Evolutionary conservation across 2,888 invertebrate genomes (phyloP).

Genomic region (Morpho achilles): DNA sequence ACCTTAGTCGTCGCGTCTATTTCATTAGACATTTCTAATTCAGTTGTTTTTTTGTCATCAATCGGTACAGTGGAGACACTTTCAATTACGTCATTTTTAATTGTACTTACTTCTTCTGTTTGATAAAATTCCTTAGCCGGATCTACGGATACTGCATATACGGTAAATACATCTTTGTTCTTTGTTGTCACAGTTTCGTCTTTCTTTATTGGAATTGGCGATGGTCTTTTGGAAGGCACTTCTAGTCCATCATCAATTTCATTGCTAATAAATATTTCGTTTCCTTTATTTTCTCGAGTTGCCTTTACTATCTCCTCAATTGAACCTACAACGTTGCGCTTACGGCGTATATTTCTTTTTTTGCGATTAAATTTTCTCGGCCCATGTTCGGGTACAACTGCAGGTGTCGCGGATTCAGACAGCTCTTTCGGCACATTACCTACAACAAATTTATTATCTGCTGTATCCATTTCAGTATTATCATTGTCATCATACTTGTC

Average conservation of each 20-base stretch:
- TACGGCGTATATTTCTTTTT: slow-evolving; percentile 37
- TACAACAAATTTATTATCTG: slow-evolving; percentile 81
- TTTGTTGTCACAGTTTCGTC: slow-evolving; percentile 33
- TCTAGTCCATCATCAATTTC: slow-evolving; percentile 66
- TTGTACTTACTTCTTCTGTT: slow-evolving; percentile 34
- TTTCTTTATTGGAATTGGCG: slow-evolving; percentile 31
- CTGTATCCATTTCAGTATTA: slow-evolving; percentile 40
- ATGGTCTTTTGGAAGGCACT: slow-evolving; percentile 40
- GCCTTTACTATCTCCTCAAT: slow-evolving; percentile 63
- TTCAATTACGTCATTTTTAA: slow-evolving; percentile 51
- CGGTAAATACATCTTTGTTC: slow-evolving; percentile 46
- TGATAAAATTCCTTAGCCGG: slow-evolving; percentile 33
- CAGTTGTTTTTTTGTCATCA: slow-evolving; percentile 40
- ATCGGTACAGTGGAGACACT: slow-evolving; percentile 65
- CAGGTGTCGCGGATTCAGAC: slow-evolving; percentile 74
- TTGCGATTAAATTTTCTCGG: slow-evolving; percentile 71
- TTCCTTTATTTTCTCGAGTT: slow-evolving; percentile 51
- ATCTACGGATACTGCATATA: slow-evolving; percentile 48
- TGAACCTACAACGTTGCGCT: slow-evolving; percentile 55
- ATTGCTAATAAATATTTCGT: slow-evolving; percentile 66
- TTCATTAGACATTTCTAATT: slow-evolving; percentile 44
- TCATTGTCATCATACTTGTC: slow-evolving; percentile 51
- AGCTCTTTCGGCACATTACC: slow-evolving; percentile 82
- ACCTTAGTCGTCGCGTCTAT: slow-evolving; percentile 55
- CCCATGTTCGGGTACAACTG: slow-evolving; percentile 82